These are phyloP conservation scores for Colius striatus DNA, from an alignment of 2,113 vertebrate species.

Conservation along the genomic window DNA sequence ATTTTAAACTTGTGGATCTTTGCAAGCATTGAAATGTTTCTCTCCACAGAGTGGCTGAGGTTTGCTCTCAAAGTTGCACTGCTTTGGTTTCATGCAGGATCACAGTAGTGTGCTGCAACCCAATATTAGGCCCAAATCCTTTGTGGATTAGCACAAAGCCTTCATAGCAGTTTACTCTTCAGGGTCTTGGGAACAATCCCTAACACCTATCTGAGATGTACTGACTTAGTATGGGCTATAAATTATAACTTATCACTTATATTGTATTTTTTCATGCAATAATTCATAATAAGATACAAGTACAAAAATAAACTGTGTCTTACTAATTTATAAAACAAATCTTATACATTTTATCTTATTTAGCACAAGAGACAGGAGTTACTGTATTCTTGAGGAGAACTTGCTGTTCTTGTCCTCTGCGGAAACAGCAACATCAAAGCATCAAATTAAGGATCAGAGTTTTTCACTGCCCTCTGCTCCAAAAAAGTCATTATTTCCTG, in stretches of 20 bases:
- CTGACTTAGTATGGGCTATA: neutral
- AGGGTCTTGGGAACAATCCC: neutral
- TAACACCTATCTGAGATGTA: neutral
- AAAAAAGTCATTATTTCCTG: conserved; percentile 38
- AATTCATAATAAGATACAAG: neutral
- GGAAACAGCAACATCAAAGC: neutral
- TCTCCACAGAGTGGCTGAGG: neutral
- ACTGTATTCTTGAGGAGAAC: neutral
- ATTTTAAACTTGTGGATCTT: neutral
- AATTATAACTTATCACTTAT: neutral
- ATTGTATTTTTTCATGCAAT: neutral
- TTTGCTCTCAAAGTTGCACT: neutral
- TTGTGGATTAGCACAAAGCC: neutral
- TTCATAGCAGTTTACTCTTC: neutral
- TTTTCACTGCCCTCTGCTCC: neutral
- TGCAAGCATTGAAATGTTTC: neutral
- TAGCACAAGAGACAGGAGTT: neutral
- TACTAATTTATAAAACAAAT: too few species aligned
- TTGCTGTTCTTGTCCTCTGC: neutral
- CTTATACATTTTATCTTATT: too few species aligned
- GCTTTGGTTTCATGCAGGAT: neutral
- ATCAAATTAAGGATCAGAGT: neutral
- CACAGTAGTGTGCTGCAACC: accelerated
- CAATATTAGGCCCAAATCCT: neutral
- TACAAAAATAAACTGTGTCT: neutral